Base-by-base conservation (phyloP, 2,888 invertebrate genomes). In the Zaprionus lineosus region DNA sequence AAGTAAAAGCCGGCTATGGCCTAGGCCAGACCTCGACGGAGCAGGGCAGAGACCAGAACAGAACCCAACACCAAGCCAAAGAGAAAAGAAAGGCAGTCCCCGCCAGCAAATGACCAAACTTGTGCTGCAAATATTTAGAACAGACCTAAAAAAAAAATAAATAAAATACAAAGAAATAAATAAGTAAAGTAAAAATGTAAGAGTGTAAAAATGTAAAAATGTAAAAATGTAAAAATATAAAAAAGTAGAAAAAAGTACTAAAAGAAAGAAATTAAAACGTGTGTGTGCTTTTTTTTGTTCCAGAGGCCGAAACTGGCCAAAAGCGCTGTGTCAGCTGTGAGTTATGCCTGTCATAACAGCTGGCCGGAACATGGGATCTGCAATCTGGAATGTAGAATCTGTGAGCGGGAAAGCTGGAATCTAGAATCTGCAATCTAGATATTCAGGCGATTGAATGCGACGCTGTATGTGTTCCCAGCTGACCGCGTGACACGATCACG, bases 41-140 rank as follows among this genome's bases (percentile, higher is more conserved):
- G n/a, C n/a, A n/a, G n/a, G 31, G 44, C 28, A 44, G 21, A 44
- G 31, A 15, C 16, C 24, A 34, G 34, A 19, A 16, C 18, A n/a
- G 43, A 29, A 16, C 26, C 8, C 11, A 31, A 31, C 44, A 31
- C 31, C 47, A 41, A 48, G 28, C 34, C 36, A n/a, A 40, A 37
- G 21, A 18, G 33, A 63, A 65, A 56, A 48, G 68, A 72, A 72
- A 70, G 69, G 61, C 29, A 61, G 55, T 43, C 53, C 4, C 8
- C 18, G 40, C 37, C 53, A 43, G 50, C 33, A 43, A 44, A 64
- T 59, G 59, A 41, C 59, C 70, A 74, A 69, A 72, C 34, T 34
- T 37, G 46, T 28, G 46, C 34, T 28, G 61, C 56, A 76, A 71
- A 61, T 82, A 78, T 82, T 82, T 67, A 59, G 75, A 82, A 67